phyloP scores from a whole-genome alignment of 2,113 vertebrate species.

The Gnathochromis pfefferi region DNA sequence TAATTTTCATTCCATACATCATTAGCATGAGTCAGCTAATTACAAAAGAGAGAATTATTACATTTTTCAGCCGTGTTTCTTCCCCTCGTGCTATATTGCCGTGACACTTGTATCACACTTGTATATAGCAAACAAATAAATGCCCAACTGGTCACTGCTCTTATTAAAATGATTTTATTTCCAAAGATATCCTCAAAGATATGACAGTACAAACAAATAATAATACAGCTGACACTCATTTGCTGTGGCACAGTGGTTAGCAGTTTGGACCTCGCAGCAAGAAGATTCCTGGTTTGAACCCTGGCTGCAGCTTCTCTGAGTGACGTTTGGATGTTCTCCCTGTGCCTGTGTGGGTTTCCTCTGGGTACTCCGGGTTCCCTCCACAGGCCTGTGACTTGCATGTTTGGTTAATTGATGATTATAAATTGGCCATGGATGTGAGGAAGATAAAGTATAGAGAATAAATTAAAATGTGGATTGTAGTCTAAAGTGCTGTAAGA shows the following conservation, averaged over 20 bases:
- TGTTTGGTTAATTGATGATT: neutral
- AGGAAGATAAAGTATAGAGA: neutral
- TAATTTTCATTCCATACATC: neutral
- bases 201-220: neutral
- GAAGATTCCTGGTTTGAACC: neutral
- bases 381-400: neutral
- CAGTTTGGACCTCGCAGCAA: neutral
- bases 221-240: neutral
- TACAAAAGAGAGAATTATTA: neutral
- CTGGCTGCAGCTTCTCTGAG: neutral
- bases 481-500: neutral
- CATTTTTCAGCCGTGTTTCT: neutral
- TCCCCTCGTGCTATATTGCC: accelerated
- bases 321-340: neutral
- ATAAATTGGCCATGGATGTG: neutral
- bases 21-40: neutral
- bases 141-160: neutral
- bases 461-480: neutral
- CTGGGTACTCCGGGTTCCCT: accelerated
- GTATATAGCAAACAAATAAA: neutral
- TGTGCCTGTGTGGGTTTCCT: neutral
- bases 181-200: neutral
- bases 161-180: neutral
- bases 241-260: neutral
- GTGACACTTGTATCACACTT: neutral